These are phyloP conservation scores for Alces alces DNA, from an alignment of 2,113 vertebrate species.

Conservation along the genomic window DNA sequence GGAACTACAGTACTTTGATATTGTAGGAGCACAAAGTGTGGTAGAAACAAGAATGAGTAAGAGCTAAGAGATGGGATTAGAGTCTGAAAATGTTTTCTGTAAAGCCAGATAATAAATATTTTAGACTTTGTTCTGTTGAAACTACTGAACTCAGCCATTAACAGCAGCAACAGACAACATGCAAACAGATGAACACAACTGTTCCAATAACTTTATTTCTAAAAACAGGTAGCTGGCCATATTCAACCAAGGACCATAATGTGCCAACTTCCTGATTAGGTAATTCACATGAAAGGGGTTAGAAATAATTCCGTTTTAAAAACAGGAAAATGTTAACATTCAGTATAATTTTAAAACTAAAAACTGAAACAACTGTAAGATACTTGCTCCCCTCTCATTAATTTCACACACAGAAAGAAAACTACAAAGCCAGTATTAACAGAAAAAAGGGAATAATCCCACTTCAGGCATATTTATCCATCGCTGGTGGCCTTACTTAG, in stretches of 20 bases:
- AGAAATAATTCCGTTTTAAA: neutral
- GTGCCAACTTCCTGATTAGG: neutral
- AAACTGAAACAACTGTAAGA: neutral
- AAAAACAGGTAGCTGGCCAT: neutral
- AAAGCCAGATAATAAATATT: neutral
- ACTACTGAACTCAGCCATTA: neutral
- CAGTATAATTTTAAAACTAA: neutral
- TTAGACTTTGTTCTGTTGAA: neutral
- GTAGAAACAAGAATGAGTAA: neutral
- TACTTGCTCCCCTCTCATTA: neutral
- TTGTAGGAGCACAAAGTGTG: too few species aligned
- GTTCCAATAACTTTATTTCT: conserved; percentile 2
- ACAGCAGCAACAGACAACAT: neutral
- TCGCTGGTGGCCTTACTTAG: neutral
- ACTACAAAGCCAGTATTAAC: neutral
- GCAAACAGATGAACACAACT: neutral
- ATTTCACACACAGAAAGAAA: neutral
- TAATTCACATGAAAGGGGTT: neutral
- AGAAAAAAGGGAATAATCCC: neutral
- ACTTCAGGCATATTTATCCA: neutral
- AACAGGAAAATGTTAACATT: neutral
- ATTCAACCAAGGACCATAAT: neutral
- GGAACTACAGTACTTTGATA: neutral
- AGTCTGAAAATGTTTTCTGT: neutral
- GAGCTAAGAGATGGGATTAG: neutral